phyloP scores from a whole-genome alignment of 2,113 vertebrate genomes.

The Rhynchomys soricoides region DNA sequence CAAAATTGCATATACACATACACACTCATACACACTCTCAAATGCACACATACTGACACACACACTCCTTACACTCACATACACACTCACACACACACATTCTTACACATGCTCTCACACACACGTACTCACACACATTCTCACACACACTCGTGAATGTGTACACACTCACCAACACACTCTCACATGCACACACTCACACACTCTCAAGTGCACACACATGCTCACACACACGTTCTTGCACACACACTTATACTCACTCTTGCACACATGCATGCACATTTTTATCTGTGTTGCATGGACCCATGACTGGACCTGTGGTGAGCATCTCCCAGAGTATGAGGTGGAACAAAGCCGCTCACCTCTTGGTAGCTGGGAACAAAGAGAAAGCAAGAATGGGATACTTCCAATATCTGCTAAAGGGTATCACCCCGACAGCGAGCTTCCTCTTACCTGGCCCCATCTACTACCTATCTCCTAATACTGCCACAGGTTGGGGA shows the following conservation, averaged over 20 bases:
- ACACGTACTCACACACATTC: background rate
- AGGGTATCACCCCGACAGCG: too few relatives aligned
- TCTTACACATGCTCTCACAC: background rate
- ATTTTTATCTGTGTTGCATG: background rate
- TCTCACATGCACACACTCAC: background rate
- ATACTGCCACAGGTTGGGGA: background rate
- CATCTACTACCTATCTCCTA: background rate
- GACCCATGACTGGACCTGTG: background rate
- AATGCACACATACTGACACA: background rate
- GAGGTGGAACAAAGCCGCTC: background rate
- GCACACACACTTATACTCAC: background rate
- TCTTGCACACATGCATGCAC: rapidly evolving
- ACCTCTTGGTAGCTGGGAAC: background rate
- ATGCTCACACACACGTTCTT: background rate
- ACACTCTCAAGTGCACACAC: background rate
- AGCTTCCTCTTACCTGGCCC: background rate
- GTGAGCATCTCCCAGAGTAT: background rate
- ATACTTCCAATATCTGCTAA: background rate
- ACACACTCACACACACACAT: background rate
- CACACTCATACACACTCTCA: background rate
- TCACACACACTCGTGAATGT: background rate
- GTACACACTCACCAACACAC: background rate
- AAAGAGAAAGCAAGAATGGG: background rate
- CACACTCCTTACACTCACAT: background rate
- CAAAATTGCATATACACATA: background rate